Conservation (phyloP, 2,888 invertebrate species). For the Synanthedon vespiformis region DNA sequence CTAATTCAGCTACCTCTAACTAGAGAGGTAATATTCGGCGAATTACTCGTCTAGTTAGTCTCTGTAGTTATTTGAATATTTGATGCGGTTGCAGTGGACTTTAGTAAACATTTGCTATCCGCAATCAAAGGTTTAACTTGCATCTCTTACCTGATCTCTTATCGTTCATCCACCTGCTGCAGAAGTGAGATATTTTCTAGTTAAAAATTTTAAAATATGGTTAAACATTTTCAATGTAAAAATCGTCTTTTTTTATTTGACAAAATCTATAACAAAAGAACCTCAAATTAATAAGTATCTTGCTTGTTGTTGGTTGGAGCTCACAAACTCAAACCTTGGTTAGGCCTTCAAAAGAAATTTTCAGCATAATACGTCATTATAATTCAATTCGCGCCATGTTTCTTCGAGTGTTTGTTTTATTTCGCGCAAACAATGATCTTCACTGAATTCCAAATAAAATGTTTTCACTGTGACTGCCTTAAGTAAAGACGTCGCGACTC, state of each 20-base stretch:
- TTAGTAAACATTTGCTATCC: constrained; percentile 57
- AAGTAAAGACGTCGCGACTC: constrained; percentile 14
- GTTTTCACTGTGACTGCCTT: neutral
- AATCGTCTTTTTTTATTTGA: no score
- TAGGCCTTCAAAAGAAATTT: no score
- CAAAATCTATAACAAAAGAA: no score
- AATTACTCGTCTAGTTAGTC: constrained; percentile 49
- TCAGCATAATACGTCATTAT: constrained; percentile 1
- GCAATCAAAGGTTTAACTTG: constrained; percentile 59
- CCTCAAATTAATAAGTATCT: no score
- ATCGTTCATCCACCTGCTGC: no score
- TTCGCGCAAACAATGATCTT: constrained; percentile 2
- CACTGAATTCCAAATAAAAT: neutral
- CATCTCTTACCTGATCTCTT: constrained; percentile 13
- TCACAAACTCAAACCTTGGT: no score
- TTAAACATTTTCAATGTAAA: no score
- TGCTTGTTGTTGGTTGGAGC: no score
- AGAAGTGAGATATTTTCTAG: no score
- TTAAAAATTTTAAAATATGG: no score
- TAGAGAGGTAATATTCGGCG: constrained; percentile 38
- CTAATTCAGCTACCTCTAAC: constrained; percentile 12
- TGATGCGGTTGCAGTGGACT: constrained; percentile 52
- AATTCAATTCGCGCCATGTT: neutral
- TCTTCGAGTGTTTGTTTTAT: neutral
- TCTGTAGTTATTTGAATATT: constrained; percentile 62